Percentiles rank a stretch among this genome's conserved stretches.
These are phyloP conservation scores for Sciurus vulgaris DNA, from an alignment of 2,797 vertebrate species.

Conservation along the genomic window DNA sequence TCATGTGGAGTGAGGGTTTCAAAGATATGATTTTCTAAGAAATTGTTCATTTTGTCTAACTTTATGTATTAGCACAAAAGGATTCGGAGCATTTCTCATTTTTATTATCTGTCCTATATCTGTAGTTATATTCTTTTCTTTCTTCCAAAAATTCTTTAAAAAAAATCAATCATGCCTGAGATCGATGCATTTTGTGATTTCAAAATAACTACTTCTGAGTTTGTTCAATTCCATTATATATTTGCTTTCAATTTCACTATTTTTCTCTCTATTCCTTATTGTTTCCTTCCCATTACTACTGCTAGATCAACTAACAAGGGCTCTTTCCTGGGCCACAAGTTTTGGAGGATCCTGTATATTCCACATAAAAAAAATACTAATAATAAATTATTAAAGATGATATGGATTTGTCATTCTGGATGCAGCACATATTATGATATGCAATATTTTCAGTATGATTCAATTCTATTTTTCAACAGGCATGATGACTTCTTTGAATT, in stretches of 20 bases:
- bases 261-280: background rate
- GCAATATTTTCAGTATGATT: constrained; percentile 47
- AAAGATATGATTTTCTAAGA: constrained; percentile 37
- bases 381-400: constrained; percentile 21
- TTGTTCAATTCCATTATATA: constrained; percentile 33
- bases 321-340: background rate
- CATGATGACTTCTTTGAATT: constrained; percentile 29
- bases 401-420: constrained; percentile 2
- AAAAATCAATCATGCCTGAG: background rate
- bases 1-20: background rate
- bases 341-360: background rate
- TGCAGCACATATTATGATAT: background rate
- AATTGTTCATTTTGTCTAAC: constrained; percentile 22
- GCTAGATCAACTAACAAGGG: background rate
- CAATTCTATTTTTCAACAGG: constrained; percentile 10
- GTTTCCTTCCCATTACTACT: background rate
- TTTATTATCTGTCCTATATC: background rate
- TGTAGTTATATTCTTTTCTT: background rate
- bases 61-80: constrained; percentile 26
- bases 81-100: constrained; percentile 12
- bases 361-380: background rate
- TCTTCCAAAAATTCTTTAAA: constrained; percentile 40
- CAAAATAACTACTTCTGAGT: constrained; percentile 16
- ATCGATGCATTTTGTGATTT: constrained; percentile 57
- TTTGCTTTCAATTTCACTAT: constrained; percentile 34